Evolutionary conservation across 1,140 invertebrate genomes (phyloP).

Genomic region (Drosophila chauvacae): DNA sequence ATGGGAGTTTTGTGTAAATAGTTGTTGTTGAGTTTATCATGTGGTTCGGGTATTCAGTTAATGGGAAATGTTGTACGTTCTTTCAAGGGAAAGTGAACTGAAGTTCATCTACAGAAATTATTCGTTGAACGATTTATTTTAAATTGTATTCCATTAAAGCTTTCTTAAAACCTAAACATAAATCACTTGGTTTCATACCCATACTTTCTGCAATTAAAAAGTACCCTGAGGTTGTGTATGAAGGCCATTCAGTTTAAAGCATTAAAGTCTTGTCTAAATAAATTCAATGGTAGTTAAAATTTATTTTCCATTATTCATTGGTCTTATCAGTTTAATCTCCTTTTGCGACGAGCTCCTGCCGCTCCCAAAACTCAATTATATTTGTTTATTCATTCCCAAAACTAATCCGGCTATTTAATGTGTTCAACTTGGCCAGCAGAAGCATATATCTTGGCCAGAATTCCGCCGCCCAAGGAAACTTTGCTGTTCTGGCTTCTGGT

Average conservation of each 20-base stretch:
- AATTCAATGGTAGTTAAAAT: background rate
- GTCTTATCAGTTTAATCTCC: conserved; percentile 27
- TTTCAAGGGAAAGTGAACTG: background rate
- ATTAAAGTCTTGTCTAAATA: background rate
- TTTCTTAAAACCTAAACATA: background rate
- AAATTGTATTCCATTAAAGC: background rate
- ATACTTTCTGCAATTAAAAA: background rate
- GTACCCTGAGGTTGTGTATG: too few relatives aligned
- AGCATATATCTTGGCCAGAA: conserved; percentile 62
- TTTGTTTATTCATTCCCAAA: conserved; percentile 59
- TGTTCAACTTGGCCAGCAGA: conserved; percentile 48
- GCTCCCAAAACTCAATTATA: conserved; percentile 44
- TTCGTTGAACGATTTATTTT: too few relatives aligned
- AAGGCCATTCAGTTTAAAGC: background rate
- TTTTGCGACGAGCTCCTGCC: background rate
- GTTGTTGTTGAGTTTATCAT: conserved; percentile 14
- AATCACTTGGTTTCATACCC: background rate
- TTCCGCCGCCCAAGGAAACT: conserved; percentile 36
- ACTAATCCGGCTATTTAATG: conserved; percentile 70
- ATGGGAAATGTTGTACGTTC: background rate
- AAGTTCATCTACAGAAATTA: background rate
- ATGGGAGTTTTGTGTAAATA: conserved; percentile 32
- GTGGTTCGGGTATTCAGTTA: background rate
- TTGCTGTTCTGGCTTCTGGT: conserved; percentile 37
- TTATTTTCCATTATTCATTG: conserved; percentile 19